Percentiles rank a stretch among this genome's conserved stretches.
Conservation (phyloP, 2,113 vertebrate genomes). For the Gnathonemus longibarbis region DNA sequence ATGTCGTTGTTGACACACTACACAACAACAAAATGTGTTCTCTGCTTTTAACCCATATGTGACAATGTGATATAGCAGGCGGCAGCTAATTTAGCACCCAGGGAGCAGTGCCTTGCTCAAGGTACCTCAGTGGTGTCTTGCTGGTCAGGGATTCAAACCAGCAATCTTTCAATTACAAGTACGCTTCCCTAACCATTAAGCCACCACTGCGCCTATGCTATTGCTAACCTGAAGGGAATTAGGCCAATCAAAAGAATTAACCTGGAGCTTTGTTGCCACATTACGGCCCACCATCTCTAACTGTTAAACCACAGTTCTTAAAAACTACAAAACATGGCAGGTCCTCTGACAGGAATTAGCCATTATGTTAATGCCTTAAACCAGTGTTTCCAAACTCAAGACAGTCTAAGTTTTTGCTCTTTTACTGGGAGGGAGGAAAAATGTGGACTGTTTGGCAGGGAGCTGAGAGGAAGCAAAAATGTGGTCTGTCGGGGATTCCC, state of each 20-base stretch:
- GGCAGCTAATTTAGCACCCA: no score
- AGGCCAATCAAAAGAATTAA: neutral
- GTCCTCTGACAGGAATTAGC: neutral
- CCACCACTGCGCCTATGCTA: neutral
- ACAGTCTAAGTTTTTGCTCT: neutral
- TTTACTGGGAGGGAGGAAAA: neutral
- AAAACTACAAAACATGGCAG: neutral
- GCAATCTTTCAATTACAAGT: no score
- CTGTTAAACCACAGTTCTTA: neutral
- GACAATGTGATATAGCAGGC: no score
- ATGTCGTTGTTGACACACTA: no score
- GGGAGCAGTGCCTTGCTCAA: no score
- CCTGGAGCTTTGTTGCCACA: neutral
- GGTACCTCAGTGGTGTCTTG: no score
- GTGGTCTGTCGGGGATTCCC: neutral
- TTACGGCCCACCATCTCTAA: neutral
- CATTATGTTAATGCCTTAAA: neutral
- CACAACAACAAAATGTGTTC: no score
- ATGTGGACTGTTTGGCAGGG: neutral
- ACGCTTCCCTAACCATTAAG: no score
- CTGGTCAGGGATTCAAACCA: no score
- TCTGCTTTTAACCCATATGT: no score
- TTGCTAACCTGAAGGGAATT: neutral
- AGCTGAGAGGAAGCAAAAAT: neutral
- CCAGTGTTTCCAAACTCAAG: neutral